Percentiles rank a stretch among this genome's conserved stretches.
These are phyloP conservation scores for Eupsittula cactorum DNA, from an alignment of 2,113 vertebrate species.

Conservation along the genomic window DNA sequence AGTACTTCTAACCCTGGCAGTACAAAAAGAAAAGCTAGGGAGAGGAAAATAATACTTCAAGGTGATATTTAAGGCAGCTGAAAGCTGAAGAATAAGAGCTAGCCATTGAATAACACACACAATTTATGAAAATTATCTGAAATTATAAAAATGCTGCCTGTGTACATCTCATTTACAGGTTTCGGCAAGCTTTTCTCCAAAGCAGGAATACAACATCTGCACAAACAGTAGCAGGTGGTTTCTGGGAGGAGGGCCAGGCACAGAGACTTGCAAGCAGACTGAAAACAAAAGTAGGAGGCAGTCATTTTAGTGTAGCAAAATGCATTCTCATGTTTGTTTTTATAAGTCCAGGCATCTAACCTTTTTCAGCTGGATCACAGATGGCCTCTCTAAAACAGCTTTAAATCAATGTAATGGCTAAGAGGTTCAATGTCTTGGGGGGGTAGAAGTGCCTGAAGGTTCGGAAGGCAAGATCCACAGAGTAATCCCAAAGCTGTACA, in stretches of 20 bases:
- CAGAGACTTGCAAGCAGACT: not conserved
- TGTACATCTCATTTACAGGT: not conserved
- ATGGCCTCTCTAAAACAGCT: conserved; percentile 14
- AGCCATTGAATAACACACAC: not conserved
- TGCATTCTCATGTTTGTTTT: not conserved
- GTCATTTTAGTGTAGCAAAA: not conserved
- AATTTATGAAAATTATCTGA: not conserved
- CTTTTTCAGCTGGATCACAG: conserved; percentile 24
- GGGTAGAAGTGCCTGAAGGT: conserved; percentile 11
- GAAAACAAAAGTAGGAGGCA: not conserved
- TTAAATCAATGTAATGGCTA: conserved; percentile 50
- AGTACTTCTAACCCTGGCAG: not conserved
- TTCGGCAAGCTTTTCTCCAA: not conserved
- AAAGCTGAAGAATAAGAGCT: not conserved
- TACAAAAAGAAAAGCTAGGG: not conserved
- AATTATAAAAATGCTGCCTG: not conserved
- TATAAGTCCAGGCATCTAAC: conserved; percentile 25
- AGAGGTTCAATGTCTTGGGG: conserved; percentile 29
- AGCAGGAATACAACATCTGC: not conserved
- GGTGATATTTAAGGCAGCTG: not conserved
- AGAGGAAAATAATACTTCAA: not conserved
- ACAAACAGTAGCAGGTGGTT: not conserved
- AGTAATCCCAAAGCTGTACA: conserved; percentile 22
- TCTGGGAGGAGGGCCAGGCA: not conserved
- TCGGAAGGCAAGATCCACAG: conserved; percentile 17